These are phyloP conservation scores for Zaprionus lachaisei DNA, from an alignment of 1,140 invertebrate species.

Conservation along the genomic window DNA sequence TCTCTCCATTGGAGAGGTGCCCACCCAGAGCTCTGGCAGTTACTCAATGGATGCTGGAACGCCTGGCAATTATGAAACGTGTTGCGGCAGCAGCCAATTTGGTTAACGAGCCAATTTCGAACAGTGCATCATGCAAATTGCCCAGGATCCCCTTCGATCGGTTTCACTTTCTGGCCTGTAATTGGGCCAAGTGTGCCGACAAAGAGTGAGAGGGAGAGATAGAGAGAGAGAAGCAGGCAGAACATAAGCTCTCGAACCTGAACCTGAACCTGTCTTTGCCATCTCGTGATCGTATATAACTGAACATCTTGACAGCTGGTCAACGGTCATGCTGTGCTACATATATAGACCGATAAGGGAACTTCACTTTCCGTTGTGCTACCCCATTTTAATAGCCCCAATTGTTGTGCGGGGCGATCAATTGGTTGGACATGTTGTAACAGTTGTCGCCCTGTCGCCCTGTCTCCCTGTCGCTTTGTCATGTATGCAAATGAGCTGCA, in stretches of 20 bases:
- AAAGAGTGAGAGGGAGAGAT: conserved; percentile 24
- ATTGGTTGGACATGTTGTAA: conserved; percentile 61
- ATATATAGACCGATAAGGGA: conserved; percentile 15
- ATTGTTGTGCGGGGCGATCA: conserved; percentile 50
- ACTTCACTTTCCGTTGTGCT: conserved; percentile 71
- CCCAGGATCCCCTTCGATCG: conserved; percentile 37
- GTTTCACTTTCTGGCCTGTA: conserved; percentile 80
- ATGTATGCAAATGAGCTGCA: conserved; percentile 29
- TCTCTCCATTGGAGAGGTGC: not conserved
- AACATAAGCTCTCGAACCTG: conserved; percentile 29
- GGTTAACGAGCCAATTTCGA: conserved; percentile 78
- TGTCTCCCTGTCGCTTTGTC: conserved; percentile 2
- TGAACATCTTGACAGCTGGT: conserved; percentile 14
- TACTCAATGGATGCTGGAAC: conserved; percentile 47
- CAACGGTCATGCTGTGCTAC: conserved; percentile 5
- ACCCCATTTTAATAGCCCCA: conserved; percentile 60
- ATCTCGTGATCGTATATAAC: not conserved
- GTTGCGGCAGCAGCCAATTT: conserved; percentile 65
- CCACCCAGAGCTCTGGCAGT: conserved; percentile 63
- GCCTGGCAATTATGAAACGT: conserved; percentile 52
- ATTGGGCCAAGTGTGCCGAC: conserved; percentile 60
- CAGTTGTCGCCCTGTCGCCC: conserved; percentile 34
- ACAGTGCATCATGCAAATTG: conserved; percentile 45
- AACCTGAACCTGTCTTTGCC: not conserved
- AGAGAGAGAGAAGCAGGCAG: conserved; percentile 36